These are phyloP conservation scores for Lysiphlebus fabarum DNA, from an alignment of 1,140 invertebrate genomes.

Conservation along the genomic window DNA sequence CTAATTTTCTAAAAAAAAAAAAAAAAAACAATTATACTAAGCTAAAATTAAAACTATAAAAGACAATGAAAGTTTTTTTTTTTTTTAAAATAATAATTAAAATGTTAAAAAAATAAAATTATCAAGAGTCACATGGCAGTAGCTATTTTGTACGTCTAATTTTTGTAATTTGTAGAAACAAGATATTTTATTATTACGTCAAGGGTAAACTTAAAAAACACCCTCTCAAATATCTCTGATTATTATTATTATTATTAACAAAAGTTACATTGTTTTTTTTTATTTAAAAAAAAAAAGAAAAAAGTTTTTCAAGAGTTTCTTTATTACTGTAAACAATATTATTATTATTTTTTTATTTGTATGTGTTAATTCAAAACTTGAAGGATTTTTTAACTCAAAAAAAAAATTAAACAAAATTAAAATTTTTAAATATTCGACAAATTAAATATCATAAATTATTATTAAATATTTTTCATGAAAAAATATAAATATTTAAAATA, in stretches of 20 bases:
- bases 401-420: no score
- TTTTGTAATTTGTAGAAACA: constrained; percentile 40
- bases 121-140: constrained; percentile 8
- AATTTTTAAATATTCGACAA: no score
- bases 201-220: constrained; percentile 6
- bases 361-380: no score
- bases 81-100: no score
- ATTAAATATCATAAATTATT: no score
- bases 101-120: neutral
- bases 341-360: no score
- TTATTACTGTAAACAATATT: no score
- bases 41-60: neutral
- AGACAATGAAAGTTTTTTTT: neutral
- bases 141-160: constrained; percentile 33
- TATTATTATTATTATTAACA: neutral
- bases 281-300: neutral
- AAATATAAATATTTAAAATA: no score
- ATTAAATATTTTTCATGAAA: no score
- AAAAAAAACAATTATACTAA: neutral
- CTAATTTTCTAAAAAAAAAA: no score
- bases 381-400: no score
- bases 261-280: constrained; percentile 5
- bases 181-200: constrained; percentile 32
- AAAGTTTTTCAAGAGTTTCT: no score
- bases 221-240: neutral